Conservation (phyloP, 2,888 invertebrate genomes). For the Drosophila infuscata region DNA sequence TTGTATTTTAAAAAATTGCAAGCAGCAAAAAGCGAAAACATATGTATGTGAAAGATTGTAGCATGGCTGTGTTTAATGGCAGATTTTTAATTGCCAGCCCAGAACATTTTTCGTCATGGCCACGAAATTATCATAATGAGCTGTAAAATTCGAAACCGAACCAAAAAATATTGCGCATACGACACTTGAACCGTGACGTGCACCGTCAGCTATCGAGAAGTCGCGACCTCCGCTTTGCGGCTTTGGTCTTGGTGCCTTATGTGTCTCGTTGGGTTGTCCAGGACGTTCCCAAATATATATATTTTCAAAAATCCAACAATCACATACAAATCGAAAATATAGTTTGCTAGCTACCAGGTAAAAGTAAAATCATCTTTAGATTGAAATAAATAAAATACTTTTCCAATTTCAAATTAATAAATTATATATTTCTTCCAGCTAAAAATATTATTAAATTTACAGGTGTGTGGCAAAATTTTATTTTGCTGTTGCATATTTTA, state of each 20-base stretch:
- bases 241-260: background rate
- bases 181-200: slow-evolving; percentile 50
- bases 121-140: slow-evolving; percentile 73
- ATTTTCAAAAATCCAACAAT: background rate
- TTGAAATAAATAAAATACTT: background rate
- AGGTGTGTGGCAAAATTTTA: background rate
- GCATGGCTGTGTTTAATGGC: slow-evolving; percentile 64
- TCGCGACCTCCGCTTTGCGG: slow-evolving; percentile 37
- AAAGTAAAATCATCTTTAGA: background rate
- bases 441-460: background rate
- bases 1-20: slow-evolving; percentile 58
- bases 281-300: background rate
- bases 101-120: slow-evolving; percentile 55
- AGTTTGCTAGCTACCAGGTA: background rate
- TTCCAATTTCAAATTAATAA: background rate
- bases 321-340: background rate
- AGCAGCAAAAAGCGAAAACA: slow-evolving; percentile 15
- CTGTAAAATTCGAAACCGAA: slow-evolving; percentile 34
- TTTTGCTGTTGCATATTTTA: background rate
- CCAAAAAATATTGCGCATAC: slow-evolving; percentile 50
- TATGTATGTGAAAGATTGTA: slow-evolving; percentile 48
- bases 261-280: background rate
- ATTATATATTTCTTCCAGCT: background rate
- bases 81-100: slow-evolving; percentile 74
- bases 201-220: slow-evolving; percentile 45